These are phyloP conservation scores for Pomatostomus ruficeps DNA, from an alignment of 2,113 vertebrate genomes.

Conservation along the genomic window DNA sequence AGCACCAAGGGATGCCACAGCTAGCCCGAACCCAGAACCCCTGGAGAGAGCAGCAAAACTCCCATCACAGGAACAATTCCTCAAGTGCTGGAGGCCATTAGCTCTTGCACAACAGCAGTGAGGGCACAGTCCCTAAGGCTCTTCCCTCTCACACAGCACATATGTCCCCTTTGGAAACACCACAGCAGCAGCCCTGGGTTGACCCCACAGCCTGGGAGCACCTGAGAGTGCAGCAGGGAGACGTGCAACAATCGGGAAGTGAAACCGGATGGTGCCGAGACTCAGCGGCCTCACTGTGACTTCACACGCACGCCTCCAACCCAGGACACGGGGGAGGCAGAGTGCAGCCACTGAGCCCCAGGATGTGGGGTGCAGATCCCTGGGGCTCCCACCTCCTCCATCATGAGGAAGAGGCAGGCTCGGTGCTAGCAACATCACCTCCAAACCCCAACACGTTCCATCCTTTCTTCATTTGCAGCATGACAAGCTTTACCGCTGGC, in stretches of 20 bases:
- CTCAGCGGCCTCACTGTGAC: neutral
- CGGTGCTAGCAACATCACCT: neutral
- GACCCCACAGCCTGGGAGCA: neutral
- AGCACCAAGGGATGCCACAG: neutral
- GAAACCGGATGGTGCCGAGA: neutral
- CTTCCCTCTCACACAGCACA: neutral
- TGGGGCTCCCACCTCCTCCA: neutral
- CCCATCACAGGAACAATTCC: neutral
- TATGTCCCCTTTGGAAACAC: neutral
- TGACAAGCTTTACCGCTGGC: neutral
- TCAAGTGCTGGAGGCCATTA: fast-evolving
- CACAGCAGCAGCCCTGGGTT: neutral
- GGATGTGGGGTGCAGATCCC: neutral
- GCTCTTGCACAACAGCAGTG: neutral
- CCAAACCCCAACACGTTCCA: neutral
- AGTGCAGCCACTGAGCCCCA: fast-evolving
- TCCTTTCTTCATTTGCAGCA: neutral
- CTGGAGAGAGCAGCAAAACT: neutral
- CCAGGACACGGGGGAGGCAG: neutral
- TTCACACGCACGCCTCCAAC: fast-evolving
- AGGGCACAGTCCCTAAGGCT: neutral
- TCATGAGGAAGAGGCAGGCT: fast-evolving
- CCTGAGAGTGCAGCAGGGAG: neutral
- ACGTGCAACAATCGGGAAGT: neutral
- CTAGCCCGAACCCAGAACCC: neutral